Percentiles rank a stretch among this genome's conserved stretches.
phyloP scores from a whole-genome alignment of 2,797 vertebrate species.

The Sebastiscus tertius region DNA sequence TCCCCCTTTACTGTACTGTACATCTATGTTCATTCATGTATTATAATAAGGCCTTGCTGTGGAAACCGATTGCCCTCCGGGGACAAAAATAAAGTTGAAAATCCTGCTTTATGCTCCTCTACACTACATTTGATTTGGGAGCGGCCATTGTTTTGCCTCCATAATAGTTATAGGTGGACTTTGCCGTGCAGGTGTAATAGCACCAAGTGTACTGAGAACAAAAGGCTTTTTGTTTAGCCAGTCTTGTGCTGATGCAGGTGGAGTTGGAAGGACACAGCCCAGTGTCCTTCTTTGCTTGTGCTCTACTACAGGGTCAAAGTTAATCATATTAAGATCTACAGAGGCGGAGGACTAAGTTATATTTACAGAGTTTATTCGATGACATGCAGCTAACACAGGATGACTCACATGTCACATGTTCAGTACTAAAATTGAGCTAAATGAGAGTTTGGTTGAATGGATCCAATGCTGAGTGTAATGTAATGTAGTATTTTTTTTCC shows the following conservation, averaged over 20 bases:
- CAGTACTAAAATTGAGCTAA: background rate
- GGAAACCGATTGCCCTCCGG: too few species aligned
- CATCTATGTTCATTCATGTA: too few species aligned
- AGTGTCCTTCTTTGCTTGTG: constrained; percentile 19
- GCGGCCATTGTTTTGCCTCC: constrained; percentile 48
- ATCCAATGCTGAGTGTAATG: background rate
- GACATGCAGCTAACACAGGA: background rate
- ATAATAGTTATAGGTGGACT: constrained; percentile 61
- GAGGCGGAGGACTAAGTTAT: background rate
- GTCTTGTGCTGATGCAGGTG: constrained; percentile 48
- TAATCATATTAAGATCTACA: background rate
- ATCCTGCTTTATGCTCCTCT: background rate
- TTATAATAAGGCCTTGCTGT: too few species aligned
- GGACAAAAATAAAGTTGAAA: background rate
- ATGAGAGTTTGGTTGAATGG: background rate
- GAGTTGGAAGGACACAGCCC: constrained; percentile 36
- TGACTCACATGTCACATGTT: background rate
- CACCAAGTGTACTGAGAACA: constrained; percentile 51
- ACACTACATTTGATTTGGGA: background rate
- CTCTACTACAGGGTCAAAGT: background rate
- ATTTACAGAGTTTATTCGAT: background rate
- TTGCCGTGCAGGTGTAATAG: constrained; percentile 52
- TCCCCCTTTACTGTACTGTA: too few species aligned
- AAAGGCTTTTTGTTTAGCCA: constrained; percentile 67
- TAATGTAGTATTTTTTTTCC: background rate